phyloP scores from a whole-genome alignment of 2,797 vertebrate species.

The Lacerta bilineata region DNA sequence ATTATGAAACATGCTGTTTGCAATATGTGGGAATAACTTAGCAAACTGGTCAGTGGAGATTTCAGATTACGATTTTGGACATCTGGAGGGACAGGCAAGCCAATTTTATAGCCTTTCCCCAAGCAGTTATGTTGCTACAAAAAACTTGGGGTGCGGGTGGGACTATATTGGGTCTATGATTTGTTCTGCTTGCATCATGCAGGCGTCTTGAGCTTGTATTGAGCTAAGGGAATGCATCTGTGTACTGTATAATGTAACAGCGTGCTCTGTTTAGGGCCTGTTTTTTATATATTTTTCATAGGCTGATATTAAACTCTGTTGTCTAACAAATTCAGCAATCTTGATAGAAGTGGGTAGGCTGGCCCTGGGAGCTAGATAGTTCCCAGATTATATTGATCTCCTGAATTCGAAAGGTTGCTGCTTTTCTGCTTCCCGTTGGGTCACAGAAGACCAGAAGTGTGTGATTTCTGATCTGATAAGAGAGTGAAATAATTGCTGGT shows the following conservation, averaged over 20 bases:
- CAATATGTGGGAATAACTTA: background rate
- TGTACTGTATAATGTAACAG: slow-evolving; percentile 9
- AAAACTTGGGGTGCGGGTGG: background rate
- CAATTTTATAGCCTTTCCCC: background rate
- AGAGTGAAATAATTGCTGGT: slow-evolving; percentile 41
- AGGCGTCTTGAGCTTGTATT: background rate
- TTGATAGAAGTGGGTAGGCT: slow-evolving; percentile 4
- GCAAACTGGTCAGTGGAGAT: slow-evolving; percentile 3
- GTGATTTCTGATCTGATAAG: slow-evolving; percentile 4
- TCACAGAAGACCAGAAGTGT: background rate
- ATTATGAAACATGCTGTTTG: background rate
- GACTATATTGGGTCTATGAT: background rate
- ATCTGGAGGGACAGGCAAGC: background rate
- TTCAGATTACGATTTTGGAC: background rate
- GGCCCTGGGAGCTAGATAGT: background rate
- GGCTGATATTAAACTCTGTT: slow-evolving; percentile 1
- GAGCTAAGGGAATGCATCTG: background rate
- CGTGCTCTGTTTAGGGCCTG: slow-evolving; percentile 23
- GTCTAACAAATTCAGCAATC: background rate
- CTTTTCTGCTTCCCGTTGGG: background rate
- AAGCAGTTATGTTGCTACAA: background rate
- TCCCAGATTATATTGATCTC: background rate
- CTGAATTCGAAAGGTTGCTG: slow-evolving; percentile 29
- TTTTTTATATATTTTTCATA: slow-evolving; percentile 38
- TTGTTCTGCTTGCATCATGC: background rate